Conservation (phyloP, 2,797 vertebrate species). For the Protosalanx chinensis region DNA sequence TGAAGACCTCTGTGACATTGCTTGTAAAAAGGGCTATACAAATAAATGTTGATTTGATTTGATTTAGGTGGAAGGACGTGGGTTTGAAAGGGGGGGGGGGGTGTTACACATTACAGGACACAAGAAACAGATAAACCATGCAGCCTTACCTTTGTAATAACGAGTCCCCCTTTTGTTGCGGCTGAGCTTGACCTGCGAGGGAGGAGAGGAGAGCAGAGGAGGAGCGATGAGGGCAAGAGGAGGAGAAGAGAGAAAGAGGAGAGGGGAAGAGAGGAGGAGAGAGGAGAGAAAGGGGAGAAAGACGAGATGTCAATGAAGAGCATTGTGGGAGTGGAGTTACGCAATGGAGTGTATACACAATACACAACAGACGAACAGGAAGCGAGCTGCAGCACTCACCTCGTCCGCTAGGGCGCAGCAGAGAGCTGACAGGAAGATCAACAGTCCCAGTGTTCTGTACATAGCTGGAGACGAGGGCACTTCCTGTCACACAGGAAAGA, state of each 20-base stretch:
- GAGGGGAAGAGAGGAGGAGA: not conserved
- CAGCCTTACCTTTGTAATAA: slow-evolving; percentile 70
- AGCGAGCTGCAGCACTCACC: slow-evolving; percentile 54
- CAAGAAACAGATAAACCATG: slow-evolving; percentile 37
- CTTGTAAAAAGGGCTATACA: no score
- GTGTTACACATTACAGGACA: not conserved
- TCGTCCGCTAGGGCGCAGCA: slow-evolving; percentile 62
- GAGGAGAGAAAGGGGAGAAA: no score
- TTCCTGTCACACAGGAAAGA: not conserved
- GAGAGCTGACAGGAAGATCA: slow-evolving; percentile 57
- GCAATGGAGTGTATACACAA: no score
- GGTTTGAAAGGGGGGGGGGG: no score
- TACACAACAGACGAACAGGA: not conserved
- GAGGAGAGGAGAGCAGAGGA: slow-evolving; percentile 24
- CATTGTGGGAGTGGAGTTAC: not conserved
- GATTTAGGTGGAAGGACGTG: not conserved
- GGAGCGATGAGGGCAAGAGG: not conserved
- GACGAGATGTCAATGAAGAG: not conserved
- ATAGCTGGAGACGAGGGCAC: slow-evolving; percentile 42
- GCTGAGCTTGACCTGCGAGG: slow-evolving; percentile 52
- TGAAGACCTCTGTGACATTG: no score
- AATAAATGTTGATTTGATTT: no score
- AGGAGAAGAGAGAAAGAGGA: not conserved
- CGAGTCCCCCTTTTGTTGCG: slow-evolving; percentile 71
- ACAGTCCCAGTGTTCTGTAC: slow-evolving; percentile 37